A percentile compares a stretch with the other conserved stretches of the same genome.
Evolutionary conservation across 1,140 invertebrate genomes (phyloP).

Genomic region (Choristoneura fumiferana): DNA sequence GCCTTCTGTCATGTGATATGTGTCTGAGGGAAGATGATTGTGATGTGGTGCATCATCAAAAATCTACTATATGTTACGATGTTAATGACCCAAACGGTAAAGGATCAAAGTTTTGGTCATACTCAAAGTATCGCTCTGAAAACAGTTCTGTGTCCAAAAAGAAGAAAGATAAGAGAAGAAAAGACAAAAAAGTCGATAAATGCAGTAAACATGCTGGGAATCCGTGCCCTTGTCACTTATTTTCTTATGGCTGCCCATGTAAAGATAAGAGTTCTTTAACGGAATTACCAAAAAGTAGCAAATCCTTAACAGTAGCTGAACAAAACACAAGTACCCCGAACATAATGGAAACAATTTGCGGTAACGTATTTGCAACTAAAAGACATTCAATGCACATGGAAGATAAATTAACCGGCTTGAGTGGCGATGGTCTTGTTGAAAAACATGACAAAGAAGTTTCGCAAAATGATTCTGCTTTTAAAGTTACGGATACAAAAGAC

Average conservation of each 20-base stretch:
- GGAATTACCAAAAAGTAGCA: conserved; percentile 46
- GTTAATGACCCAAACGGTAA: conserved; percentile 26
- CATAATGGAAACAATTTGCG: conserved; percentile 5
- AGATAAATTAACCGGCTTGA: conserved; percentile 39
- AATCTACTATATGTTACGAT: conserved; percentile 21
- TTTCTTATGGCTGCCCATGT: conserved; percentile 60
- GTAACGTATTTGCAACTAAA: conserved; percentile 19
- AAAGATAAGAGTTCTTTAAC: conserved; percentile 50
- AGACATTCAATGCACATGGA: conserved; percentile 21
- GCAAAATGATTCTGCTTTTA: conserved; percentile 22
- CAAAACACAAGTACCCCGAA: conserved; percentile 47
- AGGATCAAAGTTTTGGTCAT: conserved; percentile 57
- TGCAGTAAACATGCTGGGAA: conserved; percentile 43
- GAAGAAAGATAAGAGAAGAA: conserved; percentile 44
- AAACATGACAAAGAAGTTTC: conserved; percentile 24
- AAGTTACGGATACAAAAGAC: conserved; percentile 25
- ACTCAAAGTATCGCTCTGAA: conserved; percentile 55
- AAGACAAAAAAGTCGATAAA: conserved; percentile 9
- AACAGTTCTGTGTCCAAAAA: conserved; percentile 42
- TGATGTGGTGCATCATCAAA: conserved; percentile 23
- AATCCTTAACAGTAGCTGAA: conserved; percentile 39
- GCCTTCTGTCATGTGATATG: conserved; percentile 48
- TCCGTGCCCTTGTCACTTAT: conserved; percentile 60
- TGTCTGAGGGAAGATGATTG: conserved; percentile 40
- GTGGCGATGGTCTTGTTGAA: conserved; percentile 22